These are phyloP conservation scores for Proterorhinus semilunaris DNA, from an alignment of 2,113 vertebrate species.

Conservation along the genomic window DNA sequence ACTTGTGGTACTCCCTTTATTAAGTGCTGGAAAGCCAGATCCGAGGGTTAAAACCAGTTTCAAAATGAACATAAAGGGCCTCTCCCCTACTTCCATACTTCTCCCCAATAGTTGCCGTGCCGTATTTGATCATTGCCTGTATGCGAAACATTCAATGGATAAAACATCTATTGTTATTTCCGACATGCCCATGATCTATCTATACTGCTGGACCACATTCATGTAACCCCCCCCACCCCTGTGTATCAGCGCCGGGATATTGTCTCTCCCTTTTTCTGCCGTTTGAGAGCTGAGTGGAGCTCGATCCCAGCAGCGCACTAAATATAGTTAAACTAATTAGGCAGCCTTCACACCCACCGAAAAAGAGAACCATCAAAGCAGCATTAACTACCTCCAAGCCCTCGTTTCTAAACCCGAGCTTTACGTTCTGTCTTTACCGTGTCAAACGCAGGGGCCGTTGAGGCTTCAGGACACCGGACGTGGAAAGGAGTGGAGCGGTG, in stretches of 20 bases:
- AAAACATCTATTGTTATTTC: too few species aligned
- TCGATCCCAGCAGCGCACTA: slow-evolving; percentile 20
- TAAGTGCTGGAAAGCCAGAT: too few species aligned
- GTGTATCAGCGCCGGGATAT: slow-evolving; percentile 1
- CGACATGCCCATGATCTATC: not conserved
- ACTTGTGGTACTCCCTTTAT: too few species aligned
- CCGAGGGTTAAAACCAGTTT: too few species aligned
- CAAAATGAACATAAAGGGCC: too few species aligned
- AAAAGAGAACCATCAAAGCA: slow-evolving; percentile 20
- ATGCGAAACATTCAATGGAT: too few species aligned
- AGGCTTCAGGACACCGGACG: not conserved
- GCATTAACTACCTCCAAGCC: slow-evolving; percentile 23
- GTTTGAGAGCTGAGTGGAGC: slow-evolving; percentile 36
- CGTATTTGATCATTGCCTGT: too few species aligned
- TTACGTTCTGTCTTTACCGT: not conserved
- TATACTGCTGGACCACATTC: not conserved
- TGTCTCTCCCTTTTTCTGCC: not conserved
- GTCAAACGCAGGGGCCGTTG: not conserved
- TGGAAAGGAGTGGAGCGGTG: not conserved
- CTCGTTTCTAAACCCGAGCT: slow-evolving; percentile 1
- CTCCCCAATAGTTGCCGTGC: too few species aligned
- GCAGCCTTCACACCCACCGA: slow-evolving; percentile 18
- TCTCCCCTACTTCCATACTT: too few species aligned
- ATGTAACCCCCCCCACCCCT: slow-evolving; percentile 3
- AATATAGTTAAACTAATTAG: slow-evolving; percentile 54